Evolutionary conservation across 2,888 invertebrate species (phyloP).

Genomic region (Hedychridium roseum): DNA sequence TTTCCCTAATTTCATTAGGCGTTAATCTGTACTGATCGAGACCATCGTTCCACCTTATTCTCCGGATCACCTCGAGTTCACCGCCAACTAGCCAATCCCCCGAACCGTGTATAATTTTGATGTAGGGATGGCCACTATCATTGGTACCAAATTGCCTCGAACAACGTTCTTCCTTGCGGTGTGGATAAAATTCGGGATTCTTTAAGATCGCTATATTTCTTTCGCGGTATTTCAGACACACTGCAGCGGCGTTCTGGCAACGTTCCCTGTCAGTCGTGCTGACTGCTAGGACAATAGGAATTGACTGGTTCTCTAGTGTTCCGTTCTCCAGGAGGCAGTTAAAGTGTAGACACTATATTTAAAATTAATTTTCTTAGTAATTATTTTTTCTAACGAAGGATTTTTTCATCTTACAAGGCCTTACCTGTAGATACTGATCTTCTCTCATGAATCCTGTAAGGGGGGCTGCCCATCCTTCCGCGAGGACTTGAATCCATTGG

Average conservation of each 20-base stretch:
- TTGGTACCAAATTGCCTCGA: constrained; percentile 91
- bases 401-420: too few species aligned
- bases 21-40: constrained; percentile 91
- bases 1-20: constrained; percentile 84
- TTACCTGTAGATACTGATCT: constrained; percentile 84
- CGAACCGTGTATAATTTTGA: constrained; percentile 89
- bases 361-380: not conserved
- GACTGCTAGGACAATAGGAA: constrained; percentile 91
- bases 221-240: constrained; percentile 73
- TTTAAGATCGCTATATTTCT: constrained; percentile 77
- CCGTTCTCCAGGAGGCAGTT: constrained; percentile 81
- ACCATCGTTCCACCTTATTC: constrained; percentile 91
- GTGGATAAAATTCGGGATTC: constrained; percentile 90
- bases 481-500: constrained; percentile 93
- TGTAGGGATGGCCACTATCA: constrained; percentile 85
- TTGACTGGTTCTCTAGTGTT: constrained; percentile 83
- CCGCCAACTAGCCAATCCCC: constrained; percentile 97
- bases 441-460: constrained; percentile 97
- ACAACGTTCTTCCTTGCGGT: constrained; percentile 91
- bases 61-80: constrained; percentile 86
- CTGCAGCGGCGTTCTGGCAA: constrained; percentile 70
- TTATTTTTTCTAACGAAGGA: too few species aligned
- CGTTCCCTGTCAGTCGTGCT: constrained; percentile 75
- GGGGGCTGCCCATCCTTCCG: constrained; percentile 98
- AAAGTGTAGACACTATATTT: constrained; percentile 80